phyloP scores from a whole-genome alignment of 2,888 invertebrate genomes.

The Rosalia funebris region DNA sequence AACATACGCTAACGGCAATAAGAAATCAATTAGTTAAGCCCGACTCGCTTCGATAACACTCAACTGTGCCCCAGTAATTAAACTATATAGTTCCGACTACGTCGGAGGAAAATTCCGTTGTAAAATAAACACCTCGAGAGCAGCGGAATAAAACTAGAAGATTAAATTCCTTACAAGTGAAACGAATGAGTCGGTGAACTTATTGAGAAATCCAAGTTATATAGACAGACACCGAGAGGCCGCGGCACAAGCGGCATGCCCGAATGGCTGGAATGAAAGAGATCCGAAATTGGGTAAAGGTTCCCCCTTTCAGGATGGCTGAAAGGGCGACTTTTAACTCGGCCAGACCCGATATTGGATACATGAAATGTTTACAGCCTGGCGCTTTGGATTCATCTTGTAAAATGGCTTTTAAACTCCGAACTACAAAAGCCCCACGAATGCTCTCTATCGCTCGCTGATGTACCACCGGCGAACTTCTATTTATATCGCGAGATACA shows the following conservation, averaged over 20 bases:
- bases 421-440: conserved; percentile 37
- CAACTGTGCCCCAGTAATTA: conserved; percentile 2
- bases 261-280: conserved; percentile 46
- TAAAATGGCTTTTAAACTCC: conserved; percentile 51
- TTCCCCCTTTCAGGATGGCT: conserved; percentile 43
- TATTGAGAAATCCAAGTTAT: conserved; percentile 53
- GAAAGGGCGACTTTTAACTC: conserved; percentile 47
- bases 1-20: too few species aligned
- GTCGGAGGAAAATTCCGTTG: not conserved
- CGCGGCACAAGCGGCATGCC: conserved; percentile 39
- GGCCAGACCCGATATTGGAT: conserved; percentile 50
- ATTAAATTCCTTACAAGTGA: conserved; percentile 48
- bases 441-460: conserved; percentile 15
- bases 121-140: conserved; percentile 27
- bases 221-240: conserved; percentile 49
- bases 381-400: conserved; percentile 49
- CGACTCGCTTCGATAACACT: not conserved
- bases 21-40: not conserved
- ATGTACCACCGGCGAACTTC: conserved; percentile 6
- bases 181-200: conserved; percentile 45
- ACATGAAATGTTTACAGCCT: conserved; percentile 57
- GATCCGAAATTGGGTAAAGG: conserved; percentile 50
- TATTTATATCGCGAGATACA: conserved; percentile 11
- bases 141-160: conserved; percentile 41
- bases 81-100: not conserved